Percentiles rank a stretch among this genome's conserved stretches.
Conservation (phyloP, 2,888 invertebrate species). For the Nysson spinosus region DNA sequence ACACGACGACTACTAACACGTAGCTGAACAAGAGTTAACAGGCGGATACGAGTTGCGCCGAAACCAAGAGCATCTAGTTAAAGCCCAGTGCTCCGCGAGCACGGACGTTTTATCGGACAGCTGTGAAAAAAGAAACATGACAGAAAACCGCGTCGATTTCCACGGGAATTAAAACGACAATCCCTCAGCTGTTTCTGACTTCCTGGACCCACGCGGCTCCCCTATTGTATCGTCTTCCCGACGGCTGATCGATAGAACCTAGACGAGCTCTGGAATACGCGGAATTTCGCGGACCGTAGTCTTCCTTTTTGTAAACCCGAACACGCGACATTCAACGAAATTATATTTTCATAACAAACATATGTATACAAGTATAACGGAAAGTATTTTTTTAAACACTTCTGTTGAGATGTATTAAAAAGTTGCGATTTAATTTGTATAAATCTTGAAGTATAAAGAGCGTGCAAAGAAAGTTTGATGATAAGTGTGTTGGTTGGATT, state of each 20-base stretch:
- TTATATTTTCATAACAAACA: slow-evolving; percentile 13
- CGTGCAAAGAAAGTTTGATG: too few relatives aligned
- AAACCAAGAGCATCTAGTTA: slow-evolving; percentile 65
- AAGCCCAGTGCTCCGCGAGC: slow-evolving; percentile 61
- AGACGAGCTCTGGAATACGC: neutral
- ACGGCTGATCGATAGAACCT: neutral
- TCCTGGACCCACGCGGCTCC: too few relatives aligned
- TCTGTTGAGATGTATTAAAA: neutral
- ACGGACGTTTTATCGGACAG: slow-evolving; percentile 41
- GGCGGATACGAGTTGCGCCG: slow-evolving; percentile 30
- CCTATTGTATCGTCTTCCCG: too few relatives aligned
- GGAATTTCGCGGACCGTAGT: neutral
- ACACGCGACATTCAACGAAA: neutral
- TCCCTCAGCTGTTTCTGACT: neutral
- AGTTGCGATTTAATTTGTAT: too few relatives aligned
- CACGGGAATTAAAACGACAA: neutral
- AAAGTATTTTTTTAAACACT: too few relatives aligned
- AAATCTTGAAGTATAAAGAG: too few relatives aligned
- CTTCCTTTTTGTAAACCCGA: too few relatives aligned
- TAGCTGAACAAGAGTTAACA: neutral
- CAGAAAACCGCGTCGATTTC: slow-evolving; percentile 2
- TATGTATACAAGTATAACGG: too few relatives aligned
- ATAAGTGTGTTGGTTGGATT: too few relatives aligned
- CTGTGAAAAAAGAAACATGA: slow-evolving; percentile 26
- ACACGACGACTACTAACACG: neutral